Percentiles rank a stretch among this genome's conserved stretches.
These are phyloP conservation scores for Ceratosolen solmsi DNA, from an alignment of 1,140 invertebrate species.

Conservation along the genomic window DNA sequence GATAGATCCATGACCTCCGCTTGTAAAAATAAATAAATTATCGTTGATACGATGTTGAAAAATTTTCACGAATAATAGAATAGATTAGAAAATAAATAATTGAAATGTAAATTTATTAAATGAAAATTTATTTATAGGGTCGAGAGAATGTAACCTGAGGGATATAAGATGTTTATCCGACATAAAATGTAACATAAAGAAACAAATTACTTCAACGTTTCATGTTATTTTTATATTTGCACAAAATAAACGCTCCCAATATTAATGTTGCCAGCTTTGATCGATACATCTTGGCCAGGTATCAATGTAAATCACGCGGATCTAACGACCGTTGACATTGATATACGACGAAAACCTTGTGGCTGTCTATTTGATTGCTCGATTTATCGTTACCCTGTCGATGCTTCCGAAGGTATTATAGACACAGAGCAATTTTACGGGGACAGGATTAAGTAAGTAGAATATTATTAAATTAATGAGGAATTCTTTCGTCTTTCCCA, in stretches of 20 bases:
- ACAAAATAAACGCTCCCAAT: not conserved
- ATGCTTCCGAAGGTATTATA: conserved; percentile 57
- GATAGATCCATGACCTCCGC: no score
- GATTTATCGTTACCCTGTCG: conserved; percentile 59
- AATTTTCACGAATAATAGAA: no score
- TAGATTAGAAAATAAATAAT: no score
- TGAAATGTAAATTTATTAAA: no score
- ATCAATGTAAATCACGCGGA: not conserved
- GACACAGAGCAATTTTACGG: conserved; percentile 46
- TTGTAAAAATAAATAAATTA: no score
- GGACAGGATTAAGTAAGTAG: conserved; percentile 33
- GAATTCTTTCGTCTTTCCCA: not conserved
- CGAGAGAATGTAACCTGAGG: conserved; percentile 71
- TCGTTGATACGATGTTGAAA: no score
- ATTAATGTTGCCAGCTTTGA: conserved; percentile 50
- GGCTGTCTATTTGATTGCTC: conserved; percentile 60
- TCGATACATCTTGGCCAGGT: conserved; percentile 59
- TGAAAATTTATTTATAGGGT: conserved; percentile 48
- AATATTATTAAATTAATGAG: not conserved
- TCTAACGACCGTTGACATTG: not conserved
- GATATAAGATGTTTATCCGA: conserved; percentile 70
- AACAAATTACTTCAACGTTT: not conserved
- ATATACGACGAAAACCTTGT: conserved; percentile 54
- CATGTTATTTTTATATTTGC: not conserved
- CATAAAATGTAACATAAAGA: conserved; percentile 62